Base-by-base conservation (phyloP, 2,797 vertebrate genomes). In the Nyctibius grandis region DNA sequence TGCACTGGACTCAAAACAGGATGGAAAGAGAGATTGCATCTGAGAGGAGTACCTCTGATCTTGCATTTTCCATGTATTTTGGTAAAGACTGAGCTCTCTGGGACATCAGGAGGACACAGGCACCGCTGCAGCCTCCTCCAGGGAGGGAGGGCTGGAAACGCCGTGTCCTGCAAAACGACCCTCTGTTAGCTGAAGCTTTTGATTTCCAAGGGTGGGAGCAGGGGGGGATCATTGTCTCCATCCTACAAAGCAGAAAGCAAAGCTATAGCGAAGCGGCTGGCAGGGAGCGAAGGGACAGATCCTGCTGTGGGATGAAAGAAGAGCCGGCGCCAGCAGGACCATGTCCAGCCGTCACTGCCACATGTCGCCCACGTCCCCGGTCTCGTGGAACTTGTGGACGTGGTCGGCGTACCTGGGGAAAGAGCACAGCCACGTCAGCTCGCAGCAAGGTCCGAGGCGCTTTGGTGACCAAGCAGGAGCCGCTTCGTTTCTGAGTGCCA, bases 341-440 rank as follows among this genome's bases (percentile, higher is more conserved):
- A 1, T 1, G 3, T 78, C 86, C 77, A 2, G 36, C 81, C 15
- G 1, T 98, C 95, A 98, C 94, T 98, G 98, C 97, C 97, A 98
- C 96, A 97, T 94, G 87, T 98, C 97, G 5, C 96, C 98, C 3
- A 96, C 97, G 26, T 98, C 98, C 33, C 98, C 98, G 1, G 98
- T 98, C 98, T 99, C 98, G 2, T 99, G 99, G 98, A 99, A 99
- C 81, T 97, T 98, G 97, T 99, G 99, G 81, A 99, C 95, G 93
- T 99, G 99, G 96, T 99, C 99, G 0, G 99, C 97, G 3, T 99
- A 99, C 98, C 99, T 99, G 98, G 5, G 91, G 96, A 88, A 31
- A 85, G 94, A 47, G 50, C 59, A 94, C 9, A 85, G 87, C 34
- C 48, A 1, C 0, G 25, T 96, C 22, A 91, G 3, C 12, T 31